phyloP scores from a whole-genome alignment of 2,888 invertebrate genomes.

The Drosophila ezoana region DNA sequence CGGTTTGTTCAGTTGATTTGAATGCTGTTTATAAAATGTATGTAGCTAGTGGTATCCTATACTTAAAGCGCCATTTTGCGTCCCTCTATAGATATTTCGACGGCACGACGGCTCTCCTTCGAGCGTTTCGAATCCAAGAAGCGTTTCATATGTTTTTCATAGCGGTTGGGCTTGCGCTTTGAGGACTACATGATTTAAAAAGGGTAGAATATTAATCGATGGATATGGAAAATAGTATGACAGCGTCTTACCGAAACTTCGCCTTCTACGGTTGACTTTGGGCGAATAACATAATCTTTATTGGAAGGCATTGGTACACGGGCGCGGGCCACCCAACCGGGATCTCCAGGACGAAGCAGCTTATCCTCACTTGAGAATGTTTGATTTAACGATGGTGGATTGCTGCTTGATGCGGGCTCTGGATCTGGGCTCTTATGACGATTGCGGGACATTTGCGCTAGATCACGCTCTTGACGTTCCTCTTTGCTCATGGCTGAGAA shows the following conservation, averaged over 20 bases:
- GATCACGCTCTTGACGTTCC: slow-evolving; percentile 96
- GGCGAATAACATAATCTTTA: slow-evolving; percentile 98
- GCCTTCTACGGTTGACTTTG: slow-evolving; percentile 95
- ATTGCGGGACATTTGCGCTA: slow-evolving; percentile 90
- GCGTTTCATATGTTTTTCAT: slow-evolving; percentile 96
- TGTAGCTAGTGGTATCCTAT: slow-evolving; percentile 22
- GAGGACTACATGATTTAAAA: slow-evolving; percentile 86
- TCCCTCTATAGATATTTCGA: slow-evolving; percentile 98
- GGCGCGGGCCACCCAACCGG: slow-evolving; percentile 97
- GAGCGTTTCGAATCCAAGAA: slow-evolving; percentile 94
- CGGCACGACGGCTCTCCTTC: slow-evolving; percentile 92
- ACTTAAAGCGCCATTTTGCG: slow-evolving; percentile 96
- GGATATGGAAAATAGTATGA: not conserved
- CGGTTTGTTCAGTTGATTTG: slow-evolving; percentile 50
- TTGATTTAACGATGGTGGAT: slow-evolving; percentile 87
- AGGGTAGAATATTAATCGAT: not conserved
- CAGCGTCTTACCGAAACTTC: slow-evolving; percentile 91
- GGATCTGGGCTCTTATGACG: slow-evolving; percentile 84
- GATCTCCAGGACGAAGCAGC: slow-evolving; percentile 95
- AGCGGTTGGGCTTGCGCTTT: slow-evolving; percentile 94
- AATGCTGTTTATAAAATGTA: slow-evolving; percentile 17
- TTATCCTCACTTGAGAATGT: slow-evolving; percentile 88
- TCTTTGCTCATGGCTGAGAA: slow-evolving; percentile 96
- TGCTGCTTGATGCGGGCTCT: slow-evolving; percentile 83
- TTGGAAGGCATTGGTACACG: slow-evolving; percentile 97